These are phyloP conservation scores for Cenopis cana DNA, from an alignment of 2,888 invertebrate genomes.

Conservation along the genomic window DNA sequence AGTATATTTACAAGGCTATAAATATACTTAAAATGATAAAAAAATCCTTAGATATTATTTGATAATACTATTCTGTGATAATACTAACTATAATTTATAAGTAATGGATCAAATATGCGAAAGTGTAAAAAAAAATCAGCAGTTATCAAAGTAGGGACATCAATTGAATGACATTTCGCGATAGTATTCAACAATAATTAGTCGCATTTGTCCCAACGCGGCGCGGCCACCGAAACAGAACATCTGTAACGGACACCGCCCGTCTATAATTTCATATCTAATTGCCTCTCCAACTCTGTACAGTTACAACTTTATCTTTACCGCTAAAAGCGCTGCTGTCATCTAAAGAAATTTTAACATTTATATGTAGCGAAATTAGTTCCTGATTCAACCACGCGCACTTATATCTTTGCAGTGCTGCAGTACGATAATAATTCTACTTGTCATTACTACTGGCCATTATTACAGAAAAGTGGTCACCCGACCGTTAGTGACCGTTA, in stretches of 20 bases:
- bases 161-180: neutral
- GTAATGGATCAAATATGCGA: too few relatives aligned
- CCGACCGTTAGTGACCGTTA: conserved; percentile 61
- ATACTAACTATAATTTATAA: too few relatives aligned
- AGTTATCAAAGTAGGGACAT: too few relatives aligned
- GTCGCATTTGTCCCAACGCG: conserved; percentile 10
- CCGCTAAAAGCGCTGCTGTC: conserved; percentile 1
- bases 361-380: conserved; percentile 2
- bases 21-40: too few relatives aligned
- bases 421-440: conserved; percentile 51
- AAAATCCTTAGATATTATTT: too few relatives aligned
- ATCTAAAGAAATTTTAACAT: neutral
- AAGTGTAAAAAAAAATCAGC: too few relatives aligned
- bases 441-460: conserved; percentile 53
- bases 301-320: conserved; percentile 21
- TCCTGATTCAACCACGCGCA: conserved; percentile 22
- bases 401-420: conserved; percentile 22
- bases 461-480: conserved; percentile 54
- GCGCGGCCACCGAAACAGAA: conserved; percentile 28
- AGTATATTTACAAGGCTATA: too few relatives aligned
- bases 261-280: conserved; percentile 52
- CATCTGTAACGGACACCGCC: conserved; percentile 49
- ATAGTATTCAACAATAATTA: conserved; percentile 1
- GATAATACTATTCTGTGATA: too few relatives aligned
- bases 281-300: conserved; percentile 44